A percentile compares a stretch with the other conserved stretches of the same genome.
Conservation (phyloP, 2,797 vertebrate genomes). For the Rhinophrynus dorsalis region DNA sequence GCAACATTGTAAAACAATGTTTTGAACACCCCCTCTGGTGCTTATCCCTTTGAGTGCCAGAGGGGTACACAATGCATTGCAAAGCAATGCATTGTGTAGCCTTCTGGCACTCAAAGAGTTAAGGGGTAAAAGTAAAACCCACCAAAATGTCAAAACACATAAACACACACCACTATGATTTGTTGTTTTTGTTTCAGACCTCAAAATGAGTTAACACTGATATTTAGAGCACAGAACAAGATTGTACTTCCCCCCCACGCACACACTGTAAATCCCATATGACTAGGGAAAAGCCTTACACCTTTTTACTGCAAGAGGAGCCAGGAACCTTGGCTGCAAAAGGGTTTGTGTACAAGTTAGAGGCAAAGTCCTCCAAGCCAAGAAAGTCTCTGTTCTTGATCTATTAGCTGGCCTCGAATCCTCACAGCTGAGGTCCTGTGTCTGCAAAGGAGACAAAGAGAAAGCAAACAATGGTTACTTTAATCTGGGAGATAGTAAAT, state of each 20-base stretch:
- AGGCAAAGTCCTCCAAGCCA: conserved; percentile 57
- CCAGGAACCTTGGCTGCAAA: neutral
- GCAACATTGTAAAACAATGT: too few relatives aligned
- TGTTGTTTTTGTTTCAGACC: too few relatives aligned
- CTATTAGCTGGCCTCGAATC: conserved; percentile 45
- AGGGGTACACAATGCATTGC: too few relatives aligned
- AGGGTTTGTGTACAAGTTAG: conserved; percentile 65
- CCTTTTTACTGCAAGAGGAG: neutral
- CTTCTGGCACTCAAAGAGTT: too few relatives aligned
- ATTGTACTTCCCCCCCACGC: neutral
- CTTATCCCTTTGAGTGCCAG: too few relatives aligned
- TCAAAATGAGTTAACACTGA: conserved; percentile 34
- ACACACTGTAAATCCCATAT: neutral
- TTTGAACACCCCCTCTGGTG: neutral
- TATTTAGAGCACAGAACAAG: neutral
- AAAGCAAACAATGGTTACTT: conserved; percentile 5
- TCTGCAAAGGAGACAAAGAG: conserved; percentile 3
- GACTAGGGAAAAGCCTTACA: neutral
- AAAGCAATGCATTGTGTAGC: too few relatives aligned
- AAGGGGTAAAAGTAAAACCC: conserved; percentile 4
- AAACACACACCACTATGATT: too few relatives aligned
- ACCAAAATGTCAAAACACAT: too few relatives aligned
- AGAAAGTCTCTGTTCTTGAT: conserved; percentile 15
- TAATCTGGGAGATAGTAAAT: conserved; percentile 6
- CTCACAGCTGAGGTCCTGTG: conserved; percentile 59